Evolutionary conservation across 2,888 invertebrate genomes (phyloP).

Genomic region (Drosophila kuntzei): DNA sequence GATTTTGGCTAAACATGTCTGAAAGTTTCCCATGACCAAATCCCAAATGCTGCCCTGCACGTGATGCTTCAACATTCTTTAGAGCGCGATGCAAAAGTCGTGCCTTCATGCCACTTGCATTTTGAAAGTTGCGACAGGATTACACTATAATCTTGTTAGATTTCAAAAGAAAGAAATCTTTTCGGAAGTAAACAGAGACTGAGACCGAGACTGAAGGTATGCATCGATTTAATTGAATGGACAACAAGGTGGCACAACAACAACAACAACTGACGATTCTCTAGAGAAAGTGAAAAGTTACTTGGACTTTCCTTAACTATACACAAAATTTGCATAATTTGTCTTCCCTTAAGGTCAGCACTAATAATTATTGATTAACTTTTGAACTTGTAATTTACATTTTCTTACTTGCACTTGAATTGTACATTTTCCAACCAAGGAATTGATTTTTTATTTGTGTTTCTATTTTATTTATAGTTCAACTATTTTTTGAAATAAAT

Average conservation of each 20-base stretch:
- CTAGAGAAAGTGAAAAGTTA: slow-evolving; percentile 31
- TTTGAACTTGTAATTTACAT: neutral
- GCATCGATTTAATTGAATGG: slow-evolving; percentile 25
- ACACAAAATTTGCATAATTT: slow-evolving; percentile 9
- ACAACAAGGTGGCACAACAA: slow-evolving; percentile 18
- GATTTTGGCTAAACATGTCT: slow-evolving; percentile 44
- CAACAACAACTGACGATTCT: slow-evolving; percentile 16
- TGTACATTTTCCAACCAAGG: neutral
- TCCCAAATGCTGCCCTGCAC: slow-evolving; percentile 17
- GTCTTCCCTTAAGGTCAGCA: neutral
- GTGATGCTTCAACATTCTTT: slow-evolving; percentile 42
- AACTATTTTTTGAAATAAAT: no score
- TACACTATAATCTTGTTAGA: slow-evolving; percentile 40
- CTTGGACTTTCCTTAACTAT: slow-evolving; percentile 10
- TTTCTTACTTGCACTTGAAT: neutral
- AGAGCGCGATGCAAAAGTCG: slow-evolving; percentile 41
- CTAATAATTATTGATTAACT: neutral
- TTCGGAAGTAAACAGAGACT: slow-evolving; percentile 28
- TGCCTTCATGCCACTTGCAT: slow-evolving; percentile 57
- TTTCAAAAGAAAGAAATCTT: slow-evolving; percentile 30
- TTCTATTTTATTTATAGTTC: no score
- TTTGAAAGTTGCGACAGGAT: slow-evolving; percentile 45
- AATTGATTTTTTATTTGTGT: no score
- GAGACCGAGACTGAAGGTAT: neutral
- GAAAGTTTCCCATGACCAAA: slow-evolving; percentile 63